These are phyloP conservation scores for Gadus macrocephalus DNA, from an alignment of 2,113 vertebrate species.

Conservation along the genomic window DNA sequence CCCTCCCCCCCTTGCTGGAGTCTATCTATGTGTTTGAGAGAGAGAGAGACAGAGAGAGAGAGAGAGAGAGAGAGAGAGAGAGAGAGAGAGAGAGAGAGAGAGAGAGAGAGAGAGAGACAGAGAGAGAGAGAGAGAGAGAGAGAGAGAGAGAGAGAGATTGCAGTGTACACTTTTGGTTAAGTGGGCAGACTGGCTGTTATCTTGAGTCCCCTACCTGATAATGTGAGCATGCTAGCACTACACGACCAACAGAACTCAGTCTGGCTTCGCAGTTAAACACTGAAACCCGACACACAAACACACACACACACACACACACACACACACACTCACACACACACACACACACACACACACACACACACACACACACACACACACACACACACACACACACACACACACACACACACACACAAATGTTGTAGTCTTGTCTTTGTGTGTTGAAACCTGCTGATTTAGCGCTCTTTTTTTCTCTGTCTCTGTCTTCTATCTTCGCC, in stretches of 20 bases:
- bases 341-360: too few species aligned
- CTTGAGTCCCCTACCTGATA: conserved; percentile 46
- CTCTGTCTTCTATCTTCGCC: conserved; percentile 10
- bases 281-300: too few species aligned
- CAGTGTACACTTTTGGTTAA: conserved; percentile 35
- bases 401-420: too few species aligned
- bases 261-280: conserved; percentile 17
- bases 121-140: conserved; percentile 5
- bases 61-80: conserved; percentile 10
- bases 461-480: conserved; percentile 14
- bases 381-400: too few species aligned
- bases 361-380: too few species aligned
- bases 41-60: neutral
- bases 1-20: too few species aligned
- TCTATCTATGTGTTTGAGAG: conserved; percentile 17
- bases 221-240: conserved; percentile 29
- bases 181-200: conserved; percentile 40
- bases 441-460: conserved; percentile 49
- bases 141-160: conserved; percentile 1
- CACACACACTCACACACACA: too few species aligned
- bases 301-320: too few species aligned
- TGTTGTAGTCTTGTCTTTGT: too few species aligned
- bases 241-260: conserved; percentile 12
- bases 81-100: neutral
- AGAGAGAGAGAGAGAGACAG: neutral